Evolutionary conservation across 2,113 vertebrate genomes (phyloP), one percentile per base, ranked within the genome.

Genomic region (Misgurnus mizolepis): DNA sequence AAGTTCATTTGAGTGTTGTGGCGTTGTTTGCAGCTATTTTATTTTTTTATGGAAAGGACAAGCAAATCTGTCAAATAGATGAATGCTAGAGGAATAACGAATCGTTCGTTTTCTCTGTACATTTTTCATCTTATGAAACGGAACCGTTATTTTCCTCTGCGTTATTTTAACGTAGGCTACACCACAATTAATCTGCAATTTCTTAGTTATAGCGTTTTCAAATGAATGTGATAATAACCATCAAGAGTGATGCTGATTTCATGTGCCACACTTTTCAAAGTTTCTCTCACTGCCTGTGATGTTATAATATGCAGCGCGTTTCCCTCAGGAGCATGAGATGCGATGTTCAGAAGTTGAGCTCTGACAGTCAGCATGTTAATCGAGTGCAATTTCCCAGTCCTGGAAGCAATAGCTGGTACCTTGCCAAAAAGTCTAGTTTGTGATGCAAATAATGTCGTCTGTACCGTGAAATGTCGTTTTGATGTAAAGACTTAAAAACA

Each of bases 261-360:
- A 53, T 40, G 10, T 53, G 61, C 58, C 41, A 58, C 58, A 58
- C 75, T 60, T 67, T 62, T 66, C 47, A 77, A 77, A 77, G 75
- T 77, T 77, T 77, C 4, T 55, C 62, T 65, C 62, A 40, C 34
- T 65, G 12, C 22, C 18, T 65, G 45, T 76, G 34, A 66, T 66
- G 45, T 40, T 67, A 66, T 55, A 77, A 66, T 77, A 66, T 77
- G 41, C 75, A 55, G 27, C 15, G 47, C 9, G 53, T 65, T 50
- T 41, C 75, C 75, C 61, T 41, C 27, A 41, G 62, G 62, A 77
- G 27, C 62, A 18, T 18, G 40, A 58, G 55, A 58, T 64, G 60
- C 58, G 73, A 76, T 76, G 73, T 64, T 50, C 62, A 77, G 18
- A 77, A 77, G 75, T 77, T 65, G 39, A 77, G 62, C 15, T 77